A percentile compares a stretch with the other conserved stretches of the same genome.
Evolutionary conservation across 2,888 invertebrate genomes (phyloP).

Genomic region (Ctenicera cuprea): DNA sequence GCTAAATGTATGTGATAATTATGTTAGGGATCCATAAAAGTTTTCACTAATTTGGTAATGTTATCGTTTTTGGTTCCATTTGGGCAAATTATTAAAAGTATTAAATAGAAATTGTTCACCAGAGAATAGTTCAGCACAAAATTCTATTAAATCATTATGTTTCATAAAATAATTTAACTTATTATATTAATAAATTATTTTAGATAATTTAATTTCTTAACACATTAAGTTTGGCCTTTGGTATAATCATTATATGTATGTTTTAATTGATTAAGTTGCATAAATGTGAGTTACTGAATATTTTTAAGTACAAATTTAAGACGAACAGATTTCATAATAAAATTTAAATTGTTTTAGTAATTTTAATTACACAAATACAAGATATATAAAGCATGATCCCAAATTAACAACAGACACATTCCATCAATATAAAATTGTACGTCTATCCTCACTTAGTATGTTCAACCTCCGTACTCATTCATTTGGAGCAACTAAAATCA

Average conservation of each 20-base stretch:
- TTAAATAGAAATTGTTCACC: neutral
- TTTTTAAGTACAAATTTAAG: neutral
- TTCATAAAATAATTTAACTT: neutral
- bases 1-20: slow-evolving; percentile 54
- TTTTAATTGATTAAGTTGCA: neutral
- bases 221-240: neutral
- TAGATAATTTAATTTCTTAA: slow-evolving; percentile 2
- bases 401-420: too few species aligned
- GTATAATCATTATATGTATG: neutral
- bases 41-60: neutral
- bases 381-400: too few species aligned
- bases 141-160: neutral
- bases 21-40: slow-evolving; percentile 23
- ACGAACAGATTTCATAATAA: too few species aligned
- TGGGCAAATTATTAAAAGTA: too few species aligned
- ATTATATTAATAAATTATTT: slow-evolving; percentile 1
- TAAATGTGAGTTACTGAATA: neutral
- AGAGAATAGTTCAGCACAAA: neutral
- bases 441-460: too few species aligned
- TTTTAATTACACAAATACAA: too few species aligned
- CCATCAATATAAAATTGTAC: too few species aligned
- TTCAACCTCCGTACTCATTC: too few species aligned
- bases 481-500: too few species aligned
- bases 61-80: neutral
- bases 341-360: too few species aligned